phyloP scores from a whole-genome alignment of 2,888 invertebrate species.

The Cistogaster globosa region DNA sequence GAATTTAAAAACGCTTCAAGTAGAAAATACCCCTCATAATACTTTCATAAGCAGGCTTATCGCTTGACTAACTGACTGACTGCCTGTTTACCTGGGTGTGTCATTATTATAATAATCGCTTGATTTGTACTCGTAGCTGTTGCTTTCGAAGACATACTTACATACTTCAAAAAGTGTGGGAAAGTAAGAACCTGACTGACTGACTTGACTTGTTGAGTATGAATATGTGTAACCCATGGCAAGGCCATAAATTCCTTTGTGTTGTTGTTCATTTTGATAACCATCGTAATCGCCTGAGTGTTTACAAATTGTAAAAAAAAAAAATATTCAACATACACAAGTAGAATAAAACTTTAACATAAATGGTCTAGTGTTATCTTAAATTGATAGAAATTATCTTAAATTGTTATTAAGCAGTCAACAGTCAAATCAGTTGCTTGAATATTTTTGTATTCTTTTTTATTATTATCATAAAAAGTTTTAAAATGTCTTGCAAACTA shows the following conservation, averaged over 20 bases:
- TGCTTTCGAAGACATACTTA: constrained; percentile 58
- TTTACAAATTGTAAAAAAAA: constrained; percentile 26
- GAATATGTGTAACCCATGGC: constrained; percentile 63
- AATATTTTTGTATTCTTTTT: constrained; percentile 1
- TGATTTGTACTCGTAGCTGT: constrained; percentile 14
- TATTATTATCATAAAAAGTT: background rate
- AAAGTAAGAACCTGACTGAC: constrained; percentile 74
- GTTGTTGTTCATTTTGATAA: constrained; percentile 46
- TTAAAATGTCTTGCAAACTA: constrained; percentile 33
- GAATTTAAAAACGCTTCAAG: constrained; percentile 52
- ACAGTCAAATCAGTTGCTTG: constrained; percentile 13
- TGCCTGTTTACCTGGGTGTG: constrained; percentile 59
- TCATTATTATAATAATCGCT: constrained; percentile 52
- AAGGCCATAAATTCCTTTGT: constrained; percentile 71
- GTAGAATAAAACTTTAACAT: background rate
- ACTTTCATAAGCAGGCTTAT: constrained; percentile 39
- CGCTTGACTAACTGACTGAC: constrained; percentile 47
- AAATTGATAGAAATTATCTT: constrained; percentile 67
- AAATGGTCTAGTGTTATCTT: constrained; percentile 35
- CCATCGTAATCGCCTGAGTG: constrained; percentile 34
- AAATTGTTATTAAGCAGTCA: constrained; percentile 63
- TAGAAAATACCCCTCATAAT: constrained; percentile 29
- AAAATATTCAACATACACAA: constrained; percentile 10
- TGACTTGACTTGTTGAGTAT: constrained; percentile 23
- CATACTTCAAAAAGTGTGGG: constrained; percentile 72